These are phyloP conservation scores for Meiosimyza decipiens DNA, from an alignment of 2,888 invertebrate species.

Conservation along the genomic window DNA sequence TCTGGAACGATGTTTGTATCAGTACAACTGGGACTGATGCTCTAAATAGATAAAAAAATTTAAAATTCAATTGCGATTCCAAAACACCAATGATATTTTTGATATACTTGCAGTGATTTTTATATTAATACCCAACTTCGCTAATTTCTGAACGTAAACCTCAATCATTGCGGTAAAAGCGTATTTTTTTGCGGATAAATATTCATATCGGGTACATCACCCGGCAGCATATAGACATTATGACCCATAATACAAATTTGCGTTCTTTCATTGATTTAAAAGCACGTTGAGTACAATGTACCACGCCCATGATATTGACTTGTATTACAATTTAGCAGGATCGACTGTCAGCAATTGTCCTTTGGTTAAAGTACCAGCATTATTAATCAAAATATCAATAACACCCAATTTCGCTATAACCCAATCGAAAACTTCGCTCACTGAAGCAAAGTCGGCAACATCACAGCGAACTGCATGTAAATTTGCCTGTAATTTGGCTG, in stretches of 20 bases:
- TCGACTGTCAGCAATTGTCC: constrained; percentile 54
- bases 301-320: constrained; percentile 67
- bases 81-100: not conserved
- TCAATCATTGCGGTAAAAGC: constrained; percentile 61
- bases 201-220: constrained; percentile 52
- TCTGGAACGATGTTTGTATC: constrained; percentile 49
- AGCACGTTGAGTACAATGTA: constrained; percentile 68
- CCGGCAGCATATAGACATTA: constrained; percentile 53
- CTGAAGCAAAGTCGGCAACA: constrained; percentile 69
- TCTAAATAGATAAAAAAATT: constrained; percentile 40
- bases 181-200: constrained; percentile 61
- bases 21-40: constrained; percentile 51
- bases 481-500: constrained; percentile 52
- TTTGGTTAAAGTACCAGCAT: constrained; percentile 67
- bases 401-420: constrained; percentile 69
- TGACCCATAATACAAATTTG: constrained; percentile 59
- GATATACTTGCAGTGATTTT: constrained; percentile 53
- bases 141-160: constrained; percentile 61
- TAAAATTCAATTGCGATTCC: constrained; percentile 12
- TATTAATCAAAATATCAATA: constrained; percentile 72
- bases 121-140: constrained; percentile 46
- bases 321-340: constrained; percentile 53
- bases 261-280: constrained; percentile 68
- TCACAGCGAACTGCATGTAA: constrained; percentile 68
- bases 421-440: constrained; percentile 69